Evolutionary conservation across 2,113 vertebrate genomes (phyloP).

Genomic region (Cyanoramphus novaezelandiae): DNA sequence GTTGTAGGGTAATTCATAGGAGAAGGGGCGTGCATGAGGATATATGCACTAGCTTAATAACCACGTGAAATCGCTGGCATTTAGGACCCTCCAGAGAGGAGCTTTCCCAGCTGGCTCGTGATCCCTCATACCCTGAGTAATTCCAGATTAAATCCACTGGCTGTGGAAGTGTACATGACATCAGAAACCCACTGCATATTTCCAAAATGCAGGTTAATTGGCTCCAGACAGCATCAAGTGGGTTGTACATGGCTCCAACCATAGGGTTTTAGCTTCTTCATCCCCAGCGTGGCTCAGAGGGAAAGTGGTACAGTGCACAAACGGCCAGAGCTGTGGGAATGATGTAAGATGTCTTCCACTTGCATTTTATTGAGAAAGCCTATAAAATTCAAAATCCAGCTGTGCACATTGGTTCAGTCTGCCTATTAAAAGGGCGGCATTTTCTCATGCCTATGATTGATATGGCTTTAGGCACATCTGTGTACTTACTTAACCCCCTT

Average conservation of each 20-base stretch:
- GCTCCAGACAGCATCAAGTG: background rate
- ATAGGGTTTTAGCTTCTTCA: background rate
- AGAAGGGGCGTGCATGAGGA: background rate
- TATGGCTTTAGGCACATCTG: constrained; percentile 46
- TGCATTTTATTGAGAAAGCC: constrained; percentile 14
- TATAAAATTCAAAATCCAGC: constrained; percentile 46
- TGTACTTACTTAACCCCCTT: constrained; percentile 33
- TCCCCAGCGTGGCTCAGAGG: background rate
- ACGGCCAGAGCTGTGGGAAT: background rate
- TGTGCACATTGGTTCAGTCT: background rate
- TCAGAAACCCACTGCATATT: background rate
- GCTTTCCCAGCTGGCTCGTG: constrained; percentile 16
- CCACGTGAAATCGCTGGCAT: constrained; percentile 42
- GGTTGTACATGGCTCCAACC: background rate
- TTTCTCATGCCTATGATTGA: constrained; percentile 41
- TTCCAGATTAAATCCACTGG: constrained; percentile 48
- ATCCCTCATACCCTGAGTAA: constrained; percentile 41
- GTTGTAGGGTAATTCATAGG: constrained; percentile 35
- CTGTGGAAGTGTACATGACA: constrained; percentile 8
- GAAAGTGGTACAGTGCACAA: background rate
- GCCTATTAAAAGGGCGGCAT: background rate
- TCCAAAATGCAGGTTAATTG: background rate
- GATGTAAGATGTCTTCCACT: constrained; percentile 26
- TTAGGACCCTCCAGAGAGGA: constrained; percentile 44
- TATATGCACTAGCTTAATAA: constrained; percentile 41